These are phyloP conservation scores for Aplocera efformata DNA, from an alignment of 2,888 invertebrate genomes.

Conservation along the genomic window DNA sequence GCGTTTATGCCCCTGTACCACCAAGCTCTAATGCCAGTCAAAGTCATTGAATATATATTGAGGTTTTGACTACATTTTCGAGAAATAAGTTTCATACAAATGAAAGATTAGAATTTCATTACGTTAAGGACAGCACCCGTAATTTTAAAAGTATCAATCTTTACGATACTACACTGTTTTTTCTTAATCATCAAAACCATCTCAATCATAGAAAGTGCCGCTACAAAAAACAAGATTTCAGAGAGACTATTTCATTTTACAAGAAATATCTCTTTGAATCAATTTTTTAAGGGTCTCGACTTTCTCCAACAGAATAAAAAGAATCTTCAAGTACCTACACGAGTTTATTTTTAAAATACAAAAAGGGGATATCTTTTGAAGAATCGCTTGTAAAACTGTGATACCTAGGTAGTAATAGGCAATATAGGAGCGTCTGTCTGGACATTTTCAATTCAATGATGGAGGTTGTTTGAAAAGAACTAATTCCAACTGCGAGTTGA, in stretches of 20 bases:
- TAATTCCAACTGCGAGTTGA: slow-evolving; percentile 66
- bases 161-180: too few relatives aligned
- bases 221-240: slow-evolving; percentile 5
- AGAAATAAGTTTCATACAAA: too few relatives aligned
- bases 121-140: too few relatives aligned
- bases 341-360: slow-evolving; percentile 18
- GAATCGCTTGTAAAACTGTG: slow-evolving; percentile 28
- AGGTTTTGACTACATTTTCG: too few relatives aligned
- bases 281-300: slow-evolving; percentile 17
- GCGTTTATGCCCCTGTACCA: too few relatives aligned
- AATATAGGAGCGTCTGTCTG: slow-evolving; percentile 46
- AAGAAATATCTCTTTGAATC: slow-evolving; percentile 11
- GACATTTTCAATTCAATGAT: slow-evolving; percentile 68
- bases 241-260: slow-evolving; percentile 15
- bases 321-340: slow-evolving; percentile 2
- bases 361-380: slow-evolving; percentile 26
- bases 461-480: slow-evolving; percentile 68
- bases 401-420: slow-evolving; percentile 33
- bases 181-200: too few relatives aligned
- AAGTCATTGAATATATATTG: too few relatives aligned
- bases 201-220: slow-evolving; percentile 8
- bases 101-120: too few relatives aligned
- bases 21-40: too few relatives aligned
- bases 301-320: slow-evolving; percentile 13
- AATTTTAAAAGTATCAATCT: too few relatives aligned